These are phyloP conservation scores for Laothoe populi DNA, from an alignment of 2,888 invertebrate genomes.

Conservation along the genomic window DNA sequence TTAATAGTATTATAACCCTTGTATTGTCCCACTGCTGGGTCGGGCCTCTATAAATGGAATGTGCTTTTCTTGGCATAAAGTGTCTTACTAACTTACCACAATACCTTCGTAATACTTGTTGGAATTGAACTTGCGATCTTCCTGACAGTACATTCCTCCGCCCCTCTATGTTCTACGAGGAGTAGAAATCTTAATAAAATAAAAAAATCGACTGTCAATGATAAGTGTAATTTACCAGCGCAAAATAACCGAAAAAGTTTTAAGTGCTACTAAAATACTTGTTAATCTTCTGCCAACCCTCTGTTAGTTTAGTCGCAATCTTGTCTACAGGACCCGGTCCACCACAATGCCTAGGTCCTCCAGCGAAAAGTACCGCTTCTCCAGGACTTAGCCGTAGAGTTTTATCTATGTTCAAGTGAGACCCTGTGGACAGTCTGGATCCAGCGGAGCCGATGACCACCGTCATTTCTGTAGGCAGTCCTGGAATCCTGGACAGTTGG, in stretches of 20 bases:
- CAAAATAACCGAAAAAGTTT: neutral
- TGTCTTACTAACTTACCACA: too few species aligned
- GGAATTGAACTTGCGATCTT: too few species aligned
- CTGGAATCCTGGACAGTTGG: constrained; percentile 73
- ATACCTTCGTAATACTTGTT: too few species aligned
- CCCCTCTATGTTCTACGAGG: too few species aligned
- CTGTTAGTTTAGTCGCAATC: constrained; percentile 72
- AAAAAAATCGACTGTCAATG: too few species aligned
- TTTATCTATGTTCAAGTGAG: constrained; percentile 62
- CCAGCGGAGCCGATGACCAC: constrained; percentile 67
- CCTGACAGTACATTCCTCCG: too few species aligned
- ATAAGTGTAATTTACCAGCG: neutral
- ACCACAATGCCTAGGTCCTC: constrained; percentile 72
- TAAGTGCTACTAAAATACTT: constrained; percentile 67
- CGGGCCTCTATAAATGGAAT: too few species aligned
- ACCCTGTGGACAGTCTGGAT: constrained; percentile 60
- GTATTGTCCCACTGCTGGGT: too few species aligned
- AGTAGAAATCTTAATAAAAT: too few species aligned
- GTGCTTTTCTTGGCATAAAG: too few species aligned
- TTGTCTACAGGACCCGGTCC: constrained; percentile 79
- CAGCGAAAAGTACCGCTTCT: constrained; percentile 67
- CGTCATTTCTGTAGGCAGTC: constrained; percentile 68
- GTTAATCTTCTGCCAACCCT: constrained; percentile 80
- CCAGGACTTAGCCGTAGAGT: constrained; percentile 62
- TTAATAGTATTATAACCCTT: too few species aligned